These are phyloP conservation scores for Bubo blakistoni DNA, from an alignment of 2,113 vertebrate species.

Conservation along the genomic window DNA sequence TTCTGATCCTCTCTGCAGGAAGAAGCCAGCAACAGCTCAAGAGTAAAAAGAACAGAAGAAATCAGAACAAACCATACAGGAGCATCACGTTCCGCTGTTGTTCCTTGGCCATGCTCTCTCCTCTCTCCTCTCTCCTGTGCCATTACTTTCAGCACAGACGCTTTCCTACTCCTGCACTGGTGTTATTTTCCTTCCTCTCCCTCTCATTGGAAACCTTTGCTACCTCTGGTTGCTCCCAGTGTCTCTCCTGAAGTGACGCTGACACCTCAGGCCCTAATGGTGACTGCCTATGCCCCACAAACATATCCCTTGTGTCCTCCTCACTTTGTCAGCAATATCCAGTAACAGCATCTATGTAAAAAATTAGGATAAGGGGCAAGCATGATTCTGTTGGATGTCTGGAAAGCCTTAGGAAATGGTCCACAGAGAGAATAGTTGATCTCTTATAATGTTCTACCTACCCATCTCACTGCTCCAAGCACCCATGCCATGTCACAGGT, in stretches of 20 bases:
- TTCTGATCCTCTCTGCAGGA: not conserved
- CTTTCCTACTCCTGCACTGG: accelerated
- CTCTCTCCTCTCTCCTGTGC: not conserved
- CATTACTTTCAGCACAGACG: accelerated
- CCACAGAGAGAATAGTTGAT: not conserved
- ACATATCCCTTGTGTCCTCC: not conserved
- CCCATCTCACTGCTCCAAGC: not conserved
- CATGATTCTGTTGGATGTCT: not conserved
- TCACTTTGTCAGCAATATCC: not conserved
- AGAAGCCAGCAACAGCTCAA: not conserved
- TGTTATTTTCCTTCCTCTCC: not conserved
- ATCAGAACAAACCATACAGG: not conserved
- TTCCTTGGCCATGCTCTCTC: not conserved
- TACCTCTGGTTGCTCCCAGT: not conserved
- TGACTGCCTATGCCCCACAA: not conserved
- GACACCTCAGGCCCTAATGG: not conserved
- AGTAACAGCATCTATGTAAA: not conserved
- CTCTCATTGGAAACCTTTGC: not conserved
- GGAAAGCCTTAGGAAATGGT: not conserved
- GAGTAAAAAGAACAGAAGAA: not conserved
- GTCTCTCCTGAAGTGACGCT: not conserved
- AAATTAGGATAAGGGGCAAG: not conserved
- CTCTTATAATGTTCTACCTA: not conserved
- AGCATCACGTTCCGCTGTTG: not conserved
- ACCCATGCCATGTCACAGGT: not conserved